Conservation (phyloP, 1,140 invertebrate species). For the roundworm (Caenorhabditis elegans) region DNA sequence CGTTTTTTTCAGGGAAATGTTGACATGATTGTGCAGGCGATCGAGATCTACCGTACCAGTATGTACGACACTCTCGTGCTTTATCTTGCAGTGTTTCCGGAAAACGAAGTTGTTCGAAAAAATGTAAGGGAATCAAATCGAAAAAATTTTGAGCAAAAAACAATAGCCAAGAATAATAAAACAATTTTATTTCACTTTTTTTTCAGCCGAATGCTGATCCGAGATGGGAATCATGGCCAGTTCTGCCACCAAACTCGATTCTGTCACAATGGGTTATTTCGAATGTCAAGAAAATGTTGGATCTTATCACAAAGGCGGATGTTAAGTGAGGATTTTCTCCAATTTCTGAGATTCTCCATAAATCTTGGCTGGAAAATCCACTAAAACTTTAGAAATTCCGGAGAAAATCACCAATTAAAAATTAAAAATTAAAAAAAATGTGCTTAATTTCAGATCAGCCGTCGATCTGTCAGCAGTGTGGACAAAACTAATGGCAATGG, state of each 20-base stretch:
- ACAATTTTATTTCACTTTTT: neutral
- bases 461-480: constrained; percentile 45
- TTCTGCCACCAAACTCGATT: constrained; percentile 59
- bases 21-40: constrained; percentile 41
- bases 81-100: constrained; percentile 65
- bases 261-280: constrained; percentile 61
- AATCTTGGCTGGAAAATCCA: no score
- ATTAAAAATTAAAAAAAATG: neutral
- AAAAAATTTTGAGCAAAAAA: constrained; percentile 7
- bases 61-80: constrained; percentile 66
- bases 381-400: no score
- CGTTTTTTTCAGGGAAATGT: constrained; percentile 13
- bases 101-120: constrained; percentile 54
- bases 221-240: constrained; percentile 63
- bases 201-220: constrained; percentile 54
- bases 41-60: constrained; percentile 64
- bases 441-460: constrained; percentile 8
- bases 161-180: neutral
- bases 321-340: constrained; percentile 6
- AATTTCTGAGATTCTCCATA: no score
- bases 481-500: constrained; percentile 62
- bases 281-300: constrained; percentile 48
- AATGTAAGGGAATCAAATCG: constrained; percentile 48
- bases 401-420: no score
- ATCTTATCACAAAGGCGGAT: constrained; percentile 34